Base-by-base conservation (phyloP, 2,888 invertebrate species). In the Abscondita cerata region DNA sequence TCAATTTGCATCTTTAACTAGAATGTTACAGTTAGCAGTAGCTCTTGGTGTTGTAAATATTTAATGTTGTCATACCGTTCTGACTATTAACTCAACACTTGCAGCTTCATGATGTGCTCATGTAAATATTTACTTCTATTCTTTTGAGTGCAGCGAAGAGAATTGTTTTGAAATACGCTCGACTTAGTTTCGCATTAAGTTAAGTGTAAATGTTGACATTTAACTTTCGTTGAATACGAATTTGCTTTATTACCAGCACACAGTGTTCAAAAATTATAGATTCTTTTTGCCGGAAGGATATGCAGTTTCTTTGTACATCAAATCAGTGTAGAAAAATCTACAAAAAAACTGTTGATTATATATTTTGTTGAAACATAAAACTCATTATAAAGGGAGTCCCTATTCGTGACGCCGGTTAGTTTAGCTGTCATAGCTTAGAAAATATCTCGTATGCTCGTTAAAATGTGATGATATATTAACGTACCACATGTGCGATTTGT, bases 1-100 rank as follows among this genome's bases (percentile, higher is more conserved):
- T 74, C 73, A 75, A 75, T 75, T 75, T 75, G 72, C 75, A 75
- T 75, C 70, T 71, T 71, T 73, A 75, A 75, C 73, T 74, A 75
- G 71, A 67, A 68, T 70, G 69, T 67, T 62, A 62, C 66, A 61
- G 68, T 66, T 70, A 72, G 70, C 71, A 68, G 68, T 68, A 55
- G 53, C 52, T 64, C 60, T 57, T 65, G 68, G 66, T 68, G 60
- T 38, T 52, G 19, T 53, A 47, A 59, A 59, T 59, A 53, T 59
- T 59, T 59, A 59, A 59, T 31, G 38, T 34, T 47, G 47, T 20
- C 15, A 40, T 34, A 46, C 38, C 18, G 31, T 59, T 59, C 36
- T 31, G 41, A 59, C 47, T 46, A 52, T 51, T 46, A 51, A n/a
- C 58, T 58, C 13, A 13, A 51, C 46, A 52, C 36, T 51, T 56